Evolutionary conservation across 2,797 vertebrate genomes (phyloP).

Genomic region (Octomys mimax): DNA sequence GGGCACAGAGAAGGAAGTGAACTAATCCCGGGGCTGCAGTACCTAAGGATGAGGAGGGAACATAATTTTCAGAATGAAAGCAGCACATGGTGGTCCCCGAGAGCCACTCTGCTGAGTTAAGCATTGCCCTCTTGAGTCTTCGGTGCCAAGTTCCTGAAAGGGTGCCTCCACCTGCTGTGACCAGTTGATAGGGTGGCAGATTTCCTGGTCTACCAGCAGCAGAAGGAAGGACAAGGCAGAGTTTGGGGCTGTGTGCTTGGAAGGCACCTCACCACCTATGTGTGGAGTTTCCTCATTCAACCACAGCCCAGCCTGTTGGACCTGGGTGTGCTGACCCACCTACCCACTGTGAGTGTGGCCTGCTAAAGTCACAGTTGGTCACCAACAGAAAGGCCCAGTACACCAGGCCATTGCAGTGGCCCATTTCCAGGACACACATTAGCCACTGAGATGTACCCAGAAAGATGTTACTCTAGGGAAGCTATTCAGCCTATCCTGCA

Average conservation of each 20-base stretch:
- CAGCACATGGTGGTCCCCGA: fast-evolving
- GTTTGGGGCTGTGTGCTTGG: background rate
- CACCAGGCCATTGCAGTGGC: no score
- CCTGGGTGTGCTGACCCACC: background rate
- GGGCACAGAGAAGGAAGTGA: background rate
- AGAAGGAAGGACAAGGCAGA: background rate
- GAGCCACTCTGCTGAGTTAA: no score
- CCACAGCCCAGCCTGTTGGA: background rate
- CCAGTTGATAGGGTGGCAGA: no score
- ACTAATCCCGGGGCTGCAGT: background rate
- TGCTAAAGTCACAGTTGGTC: background rate
- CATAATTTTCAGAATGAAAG: no score
- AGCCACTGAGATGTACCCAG: background rate
- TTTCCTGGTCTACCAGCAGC: background rate
- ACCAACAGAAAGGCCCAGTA: fast-evolving
- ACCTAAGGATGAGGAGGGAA: no score
- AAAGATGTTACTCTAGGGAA: background rate
- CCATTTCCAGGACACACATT: background rate
- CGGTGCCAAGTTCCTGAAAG: background rate
- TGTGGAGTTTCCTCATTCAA: background rate
- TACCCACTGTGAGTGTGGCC: background rate
- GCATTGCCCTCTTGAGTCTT: no score
- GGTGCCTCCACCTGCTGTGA: background rate
- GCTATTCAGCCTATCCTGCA: background rate
- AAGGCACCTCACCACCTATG: background rate